Evolutionary conservation across 2,888 invertebrate genomes (phyloP).

Genomic region (Didymodactylos carnosus): DNA sequence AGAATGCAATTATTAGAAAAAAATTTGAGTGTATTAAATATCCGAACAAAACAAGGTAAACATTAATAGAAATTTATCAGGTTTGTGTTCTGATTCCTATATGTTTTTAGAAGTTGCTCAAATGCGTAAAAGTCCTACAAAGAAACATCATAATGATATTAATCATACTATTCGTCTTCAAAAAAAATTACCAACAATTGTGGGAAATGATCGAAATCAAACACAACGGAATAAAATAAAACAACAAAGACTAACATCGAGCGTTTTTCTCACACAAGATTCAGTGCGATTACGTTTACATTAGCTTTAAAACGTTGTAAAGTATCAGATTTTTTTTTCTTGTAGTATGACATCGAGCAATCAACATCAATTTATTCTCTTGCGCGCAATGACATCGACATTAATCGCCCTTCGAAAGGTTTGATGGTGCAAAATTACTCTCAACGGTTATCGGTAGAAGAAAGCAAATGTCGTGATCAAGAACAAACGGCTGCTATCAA

Average conservation of each 20-base stretch:
- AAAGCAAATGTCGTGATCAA: background rate
- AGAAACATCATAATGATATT: too few species aligned
- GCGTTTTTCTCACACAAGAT: conserved; percentile 4
- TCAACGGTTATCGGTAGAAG: background rate
- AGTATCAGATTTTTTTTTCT: background rate
- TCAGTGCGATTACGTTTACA: background rate
- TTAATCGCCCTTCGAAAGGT: background rate
- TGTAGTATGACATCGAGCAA: too few species aligned
- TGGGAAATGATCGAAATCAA: background rate
- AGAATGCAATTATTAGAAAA: too few species aligned
- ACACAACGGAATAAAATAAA: background rate
- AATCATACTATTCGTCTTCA: too few species aligned
- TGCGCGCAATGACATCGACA: background rate
- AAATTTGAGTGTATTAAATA: background rate
- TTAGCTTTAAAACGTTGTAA: background rate
- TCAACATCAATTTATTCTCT: background rate
- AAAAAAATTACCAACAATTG: background rate
- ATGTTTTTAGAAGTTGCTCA: background rate
- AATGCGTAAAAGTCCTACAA: background rate
- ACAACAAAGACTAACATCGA: conserved; percentile 7
- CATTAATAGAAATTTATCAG: background rate
- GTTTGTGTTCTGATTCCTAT: background rate
- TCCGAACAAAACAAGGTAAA: background rate
- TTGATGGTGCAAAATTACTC: background rate
- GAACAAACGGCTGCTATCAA: background rate